phyloP scores from a whole-genome alignment of 2,113 vertebrate species.

The Ceyx cyanopectus region DNA sequence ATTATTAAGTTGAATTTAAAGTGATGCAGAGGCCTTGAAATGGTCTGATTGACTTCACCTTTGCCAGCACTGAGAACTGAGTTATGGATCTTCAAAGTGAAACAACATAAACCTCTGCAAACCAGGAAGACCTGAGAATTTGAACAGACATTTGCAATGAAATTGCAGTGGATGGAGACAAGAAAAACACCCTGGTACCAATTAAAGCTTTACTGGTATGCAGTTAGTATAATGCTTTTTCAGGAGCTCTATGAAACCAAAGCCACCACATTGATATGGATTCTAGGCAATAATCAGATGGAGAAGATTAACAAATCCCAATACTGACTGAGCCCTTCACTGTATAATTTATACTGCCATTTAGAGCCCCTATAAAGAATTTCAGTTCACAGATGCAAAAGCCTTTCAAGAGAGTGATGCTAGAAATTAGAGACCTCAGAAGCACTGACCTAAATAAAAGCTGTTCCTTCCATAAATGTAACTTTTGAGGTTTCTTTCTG shows the following conservation, averaged over 20 bases:
- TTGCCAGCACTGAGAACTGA: background rate
- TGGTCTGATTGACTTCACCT: background rate
- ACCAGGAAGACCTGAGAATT: background rate
- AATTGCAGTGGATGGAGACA: background rate
- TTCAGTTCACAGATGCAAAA: slow-evolving; percentile 21
- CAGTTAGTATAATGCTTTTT: background rate
- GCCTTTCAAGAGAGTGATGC: background rate
- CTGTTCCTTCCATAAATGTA: background rate
- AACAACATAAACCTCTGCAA: background rate
- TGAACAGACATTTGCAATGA: background rate
- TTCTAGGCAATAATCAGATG: background rate
- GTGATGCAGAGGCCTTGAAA: background rate
- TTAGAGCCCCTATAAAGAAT: background rate
- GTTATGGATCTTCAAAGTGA: background rate
- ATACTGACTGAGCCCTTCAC: background rate
- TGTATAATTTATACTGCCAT: background rate
- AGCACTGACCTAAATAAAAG: slow-evolving; percentile 31
- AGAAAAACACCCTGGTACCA: background rate
- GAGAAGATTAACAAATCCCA: background rate
- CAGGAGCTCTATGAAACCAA: background rate
- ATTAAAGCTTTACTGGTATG: background rate
- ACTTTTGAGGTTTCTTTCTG: slow-evolving; percentile 14
- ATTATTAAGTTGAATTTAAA: background rate
- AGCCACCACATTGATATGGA: background rate
- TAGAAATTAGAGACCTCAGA: slow-evolving; percentile 14